Percentiles rank a stretch among this genome's conserved stretches.
These are phyloP conservation scores for Spilogale gracilis DNA, from an alignment of 2,113 vertebrate genomes.

Conservation along the genomic window DNA sequence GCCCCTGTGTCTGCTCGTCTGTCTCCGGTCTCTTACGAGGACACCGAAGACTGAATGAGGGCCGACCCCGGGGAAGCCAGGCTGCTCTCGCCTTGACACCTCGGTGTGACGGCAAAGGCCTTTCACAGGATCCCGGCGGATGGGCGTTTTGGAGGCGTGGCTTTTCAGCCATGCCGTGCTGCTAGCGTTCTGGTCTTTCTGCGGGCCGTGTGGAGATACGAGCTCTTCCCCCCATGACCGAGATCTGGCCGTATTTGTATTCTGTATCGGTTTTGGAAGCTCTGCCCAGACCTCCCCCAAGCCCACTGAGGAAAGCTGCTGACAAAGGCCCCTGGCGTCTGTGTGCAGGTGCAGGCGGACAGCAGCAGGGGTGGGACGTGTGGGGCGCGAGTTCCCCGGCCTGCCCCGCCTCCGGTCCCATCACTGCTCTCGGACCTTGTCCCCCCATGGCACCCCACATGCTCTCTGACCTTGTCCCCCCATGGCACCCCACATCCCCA, in stretches of 20 bases:
- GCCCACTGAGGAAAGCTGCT: background rate
- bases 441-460: accelerated
- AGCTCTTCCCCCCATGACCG: accelerated
- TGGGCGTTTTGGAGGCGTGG: background rate
- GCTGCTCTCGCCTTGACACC: accelerated
- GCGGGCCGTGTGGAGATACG: accelerated
- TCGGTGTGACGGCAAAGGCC: background rate
- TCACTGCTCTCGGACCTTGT: background rate
- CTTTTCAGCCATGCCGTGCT: background rate
- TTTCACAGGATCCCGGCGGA: background rate
- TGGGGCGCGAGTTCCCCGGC: background rate
- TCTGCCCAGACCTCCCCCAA: background rate
- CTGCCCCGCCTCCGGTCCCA: accelerated
- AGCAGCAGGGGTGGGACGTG: background rate
- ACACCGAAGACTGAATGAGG: accelerated
- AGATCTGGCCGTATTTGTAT: background rate
- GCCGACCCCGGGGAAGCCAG: background rate
- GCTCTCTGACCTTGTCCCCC: background rate
- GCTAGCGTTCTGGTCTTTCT: background rate
- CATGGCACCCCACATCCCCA: background rate
- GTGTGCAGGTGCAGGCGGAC: background rate
- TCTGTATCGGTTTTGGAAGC: background rate
- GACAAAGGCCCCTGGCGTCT: accelerated
- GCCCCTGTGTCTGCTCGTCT: background rate
- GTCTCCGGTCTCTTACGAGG: background rate